A percentile compares a stretch with the other conserved stretches of the same genome.
phyloP scores from a whole-genome alignment of 2,888 invertebrate species.

The Drosophila testacea region DNA sequence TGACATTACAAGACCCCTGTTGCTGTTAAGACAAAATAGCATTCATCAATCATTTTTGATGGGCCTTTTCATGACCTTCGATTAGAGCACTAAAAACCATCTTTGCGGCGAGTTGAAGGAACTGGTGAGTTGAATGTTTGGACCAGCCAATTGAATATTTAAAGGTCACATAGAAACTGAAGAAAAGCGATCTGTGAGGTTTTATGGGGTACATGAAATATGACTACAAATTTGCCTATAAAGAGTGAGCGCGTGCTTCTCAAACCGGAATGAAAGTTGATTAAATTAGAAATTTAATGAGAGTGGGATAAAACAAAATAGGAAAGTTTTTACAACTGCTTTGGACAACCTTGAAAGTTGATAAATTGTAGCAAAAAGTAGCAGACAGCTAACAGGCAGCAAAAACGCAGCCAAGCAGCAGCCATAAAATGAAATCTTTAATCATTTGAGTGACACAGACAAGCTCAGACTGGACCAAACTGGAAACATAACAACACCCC shows the following conservation, averaged over 20 bases:
- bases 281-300: slow-evolving; percentile 79
- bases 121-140: slow-evolving; percentile 6
- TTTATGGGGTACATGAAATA: slow-evolving; percentile 65
- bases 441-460: slow-evolving; percentile 79
- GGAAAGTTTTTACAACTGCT: slow-evolving; percentile 75
- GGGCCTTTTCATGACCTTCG: slow-evolving; percentile 38
- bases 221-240: slow-evolving; percentile 48
- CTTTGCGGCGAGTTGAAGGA: neutral
- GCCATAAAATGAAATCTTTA: slow-evolving; percentile 79
- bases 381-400: slow-evolving; percentile 35
- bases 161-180: slow-evolving; percentile 41
- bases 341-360: slow-evolving; percentile 70
- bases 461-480: slow-evolving; percentile 38
- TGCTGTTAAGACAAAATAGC: slow-evolving; percentile 6
- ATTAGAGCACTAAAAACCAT: slow-evolving; percentile 42
- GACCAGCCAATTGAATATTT: slow-evolving; percentile 63
- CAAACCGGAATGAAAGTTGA: slow-evolving; percentile 56
- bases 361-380: slow-evolving; percentile 78
- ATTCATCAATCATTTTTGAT: slow-evolving; percentile 71
- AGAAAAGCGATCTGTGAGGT: slow-evolving; percentile 6
- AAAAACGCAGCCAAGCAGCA: slow-evolving; percentile 49
- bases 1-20: neutral
- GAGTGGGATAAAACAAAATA: slow-evolving; percentile 44
- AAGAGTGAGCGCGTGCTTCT: slow-evolving; percentile 9
- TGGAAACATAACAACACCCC: slow-evolving; percentile 17